A percentile compares a stretch with the other conserved stretches of the same genome.
phyloP scores from a whole-genome alignment of 1,140 invertebrate genomes.

The Octopus bimaculoides region DNA sequence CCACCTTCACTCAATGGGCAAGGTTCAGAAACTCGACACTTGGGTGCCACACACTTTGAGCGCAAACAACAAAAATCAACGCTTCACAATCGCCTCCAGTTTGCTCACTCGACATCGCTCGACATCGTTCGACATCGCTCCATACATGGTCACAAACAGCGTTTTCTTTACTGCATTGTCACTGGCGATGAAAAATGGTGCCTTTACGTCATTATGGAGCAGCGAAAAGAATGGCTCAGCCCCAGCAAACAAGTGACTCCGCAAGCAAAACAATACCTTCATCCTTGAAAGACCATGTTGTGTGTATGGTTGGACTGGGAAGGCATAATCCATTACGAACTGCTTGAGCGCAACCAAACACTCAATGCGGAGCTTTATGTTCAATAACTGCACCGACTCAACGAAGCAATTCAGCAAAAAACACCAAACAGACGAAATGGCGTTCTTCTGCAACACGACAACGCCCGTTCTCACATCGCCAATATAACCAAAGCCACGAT shows the following conservation, averaged over 20 bases:
- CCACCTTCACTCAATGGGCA: too few relatives aligned
- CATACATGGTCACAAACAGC: background rate
- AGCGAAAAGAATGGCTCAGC: background rate
- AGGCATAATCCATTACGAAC: background rate
- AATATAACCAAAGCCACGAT: background rate
- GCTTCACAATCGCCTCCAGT: background rate
- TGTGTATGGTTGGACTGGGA: background rate
- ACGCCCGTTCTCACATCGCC: too few relatives aligned
- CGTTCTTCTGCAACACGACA: background rate
- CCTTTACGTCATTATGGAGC: background rate
- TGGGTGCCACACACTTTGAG: background rate
- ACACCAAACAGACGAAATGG: background rate
- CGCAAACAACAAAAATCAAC: background rate
- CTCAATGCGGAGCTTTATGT: background rate
- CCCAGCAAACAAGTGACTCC: background rate
- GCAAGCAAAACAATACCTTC: background rate
- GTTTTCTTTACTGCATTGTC: background rate
- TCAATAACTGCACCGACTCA: background rate
- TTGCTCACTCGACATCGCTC: background rate
- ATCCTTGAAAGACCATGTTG: background rate
- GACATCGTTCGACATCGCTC: background rate
- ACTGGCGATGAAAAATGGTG: background rate
- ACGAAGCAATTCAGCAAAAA: background rate
- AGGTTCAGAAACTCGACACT: background rate
- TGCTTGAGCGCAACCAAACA: background rate